A percentile compares a stretch with the other conserved stretches of the same genome.
phyloP scores from a whole-genome alignment of 2,888 invertebrate genomes.

The Drosophila neotestacea region DNA sequence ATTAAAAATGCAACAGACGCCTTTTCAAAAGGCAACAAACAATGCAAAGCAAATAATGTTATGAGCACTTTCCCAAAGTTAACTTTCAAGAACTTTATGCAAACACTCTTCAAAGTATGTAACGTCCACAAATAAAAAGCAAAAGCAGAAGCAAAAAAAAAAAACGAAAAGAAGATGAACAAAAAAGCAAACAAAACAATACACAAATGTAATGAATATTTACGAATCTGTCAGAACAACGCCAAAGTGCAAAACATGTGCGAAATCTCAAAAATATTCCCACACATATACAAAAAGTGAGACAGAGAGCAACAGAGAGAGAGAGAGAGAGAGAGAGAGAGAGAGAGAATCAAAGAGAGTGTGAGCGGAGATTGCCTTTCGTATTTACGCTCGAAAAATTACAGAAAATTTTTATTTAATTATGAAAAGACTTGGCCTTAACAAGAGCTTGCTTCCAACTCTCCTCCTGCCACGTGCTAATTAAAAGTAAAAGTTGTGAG shows the following conservation, averaged over 20 bases:
- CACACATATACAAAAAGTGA: slow-evolving; percentile 45
- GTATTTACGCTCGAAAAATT: slow-evolving; percentile 73
- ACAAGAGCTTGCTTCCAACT: slow-evolving; percentile 6
- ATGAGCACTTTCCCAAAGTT: slow-evolving; percentile 39
- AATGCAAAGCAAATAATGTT: slow-evolving; percentile 33
- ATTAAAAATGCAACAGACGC: slow-evolving; percentile 67
- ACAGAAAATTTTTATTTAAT: slow-evolving; percentile 76
- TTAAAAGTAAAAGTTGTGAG: slow-evolving; percentile 52
- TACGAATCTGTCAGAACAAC: slow-evolving; percentile 60
- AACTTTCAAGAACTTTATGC: slow-evolving; percentile 65
- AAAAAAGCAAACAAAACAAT: slow-evolving; percentile 40
- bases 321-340: background rate
- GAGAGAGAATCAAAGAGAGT: background rate
- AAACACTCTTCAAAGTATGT: slow-evolving; percentile 55
- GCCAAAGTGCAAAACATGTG: slow-evolving; percentile 65
- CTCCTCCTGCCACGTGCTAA: slow-evolving; percentile 44
- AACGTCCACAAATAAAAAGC: slow-evolving; percentile 15
- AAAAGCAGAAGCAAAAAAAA: slow-evolving; percentile 5
- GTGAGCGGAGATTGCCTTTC: slow-evolving; percentile 45
- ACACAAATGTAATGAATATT: slow-evolving; percentile 73
- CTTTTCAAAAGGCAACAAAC: slow-evolving; percentile 26
- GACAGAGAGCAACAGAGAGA: background rate
- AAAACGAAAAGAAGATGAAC: slow-evolving; percentile 6
- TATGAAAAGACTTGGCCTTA: slow-evolving; percentile 61
- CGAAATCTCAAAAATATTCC: slow-evolving; percentile 73